These are phyloP conservation scores for Echiichthys vipera DNA, from an alignment of 2,797 vertebrate genomes.

Conservation along the genomic window DNA sequence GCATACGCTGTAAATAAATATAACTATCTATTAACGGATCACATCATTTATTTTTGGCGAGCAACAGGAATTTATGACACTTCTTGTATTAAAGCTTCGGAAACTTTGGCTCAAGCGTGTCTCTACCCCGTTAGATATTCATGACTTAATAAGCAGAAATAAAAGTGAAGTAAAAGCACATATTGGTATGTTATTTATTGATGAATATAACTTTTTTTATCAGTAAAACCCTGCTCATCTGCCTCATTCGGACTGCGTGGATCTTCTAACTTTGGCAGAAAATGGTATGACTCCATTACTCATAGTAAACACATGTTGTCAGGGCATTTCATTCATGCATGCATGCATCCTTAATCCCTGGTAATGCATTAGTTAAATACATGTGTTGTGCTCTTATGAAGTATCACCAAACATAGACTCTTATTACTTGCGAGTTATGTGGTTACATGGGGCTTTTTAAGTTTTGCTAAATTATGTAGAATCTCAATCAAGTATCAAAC, in stretches of 20 bases:
- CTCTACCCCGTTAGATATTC: background rate
- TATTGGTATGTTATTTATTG: background rate
- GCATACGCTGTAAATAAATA: background rate
- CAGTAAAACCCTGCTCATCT: background rate
- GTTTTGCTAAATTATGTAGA: background rate
- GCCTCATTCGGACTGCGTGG: background rate
- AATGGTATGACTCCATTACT: background rate
- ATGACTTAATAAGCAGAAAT: background rate
- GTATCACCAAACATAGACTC: background rate
- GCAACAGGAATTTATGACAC: background rate
- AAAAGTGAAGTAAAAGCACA: background rate
- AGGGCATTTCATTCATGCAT: conserved; percentile 1
- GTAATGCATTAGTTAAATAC: background rate
- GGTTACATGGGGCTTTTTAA: background rate
- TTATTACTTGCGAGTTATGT: background rate
- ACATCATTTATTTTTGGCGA: background rate
- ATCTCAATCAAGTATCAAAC: background rate
- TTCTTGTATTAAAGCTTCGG: background rate
- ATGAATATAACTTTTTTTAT: background rate
- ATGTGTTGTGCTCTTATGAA: background rate
- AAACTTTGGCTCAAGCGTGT: background rate
- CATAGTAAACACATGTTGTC: background rate
- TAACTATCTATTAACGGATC: background rate
- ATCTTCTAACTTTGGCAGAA: background rate
- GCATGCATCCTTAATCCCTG: background rate